A percentile compares a stretch with the other conserved stretches of the same genome.
Conservation (phyloP, 2,797 vertebrate species). For the Scolopax rusticola region DNA sequence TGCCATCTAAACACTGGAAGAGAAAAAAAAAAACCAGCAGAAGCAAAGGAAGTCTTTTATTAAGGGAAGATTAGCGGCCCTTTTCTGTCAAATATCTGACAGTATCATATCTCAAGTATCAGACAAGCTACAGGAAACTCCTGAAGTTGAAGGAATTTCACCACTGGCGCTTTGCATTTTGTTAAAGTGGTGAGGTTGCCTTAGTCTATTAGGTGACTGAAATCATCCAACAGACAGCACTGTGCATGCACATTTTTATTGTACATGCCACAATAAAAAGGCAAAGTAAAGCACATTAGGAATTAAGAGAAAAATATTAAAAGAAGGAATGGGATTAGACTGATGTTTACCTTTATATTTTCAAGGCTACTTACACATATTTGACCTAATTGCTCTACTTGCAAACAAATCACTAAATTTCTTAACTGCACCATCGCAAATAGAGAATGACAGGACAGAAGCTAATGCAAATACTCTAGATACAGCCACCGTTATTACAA, state of each 20-base stretch:
- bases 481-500: background rate
- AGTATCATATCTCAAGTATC: constrained; percentile 6
- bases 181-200: background rate
- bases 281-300: background rate
- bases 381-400: background rate
- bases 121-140: background rate
- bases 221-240: background rate
- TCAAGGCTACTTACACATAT: background rate
- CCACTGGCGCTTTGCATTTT: background rate
- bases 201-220: background rate
- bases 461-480: background rate
- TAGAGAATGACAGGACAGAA: background rate
- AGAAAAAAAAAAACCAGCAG: background rate
- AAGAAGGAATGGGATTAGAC: background rate
- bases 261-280: background rate
- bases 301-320: background rate
- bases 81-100: constrained; percentile 26
- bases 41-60: background rate
- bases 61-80: background rate
- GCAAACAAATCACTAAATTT: constrained; percentile 12
- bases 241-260: background rate
- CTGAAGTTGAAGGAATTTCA: constrained; percentile 1
- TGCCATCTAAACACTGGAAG: background rate
- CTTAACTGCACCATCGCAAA: background rate
- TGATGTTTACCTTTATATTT: background rate